Evolutionary conservation across 30 jellyfish, hydroid and myxozoan genomes (phyloP), one percentile per base, ranked within the genome.

Genomic region (Pelagia noctiluca): DNA sequence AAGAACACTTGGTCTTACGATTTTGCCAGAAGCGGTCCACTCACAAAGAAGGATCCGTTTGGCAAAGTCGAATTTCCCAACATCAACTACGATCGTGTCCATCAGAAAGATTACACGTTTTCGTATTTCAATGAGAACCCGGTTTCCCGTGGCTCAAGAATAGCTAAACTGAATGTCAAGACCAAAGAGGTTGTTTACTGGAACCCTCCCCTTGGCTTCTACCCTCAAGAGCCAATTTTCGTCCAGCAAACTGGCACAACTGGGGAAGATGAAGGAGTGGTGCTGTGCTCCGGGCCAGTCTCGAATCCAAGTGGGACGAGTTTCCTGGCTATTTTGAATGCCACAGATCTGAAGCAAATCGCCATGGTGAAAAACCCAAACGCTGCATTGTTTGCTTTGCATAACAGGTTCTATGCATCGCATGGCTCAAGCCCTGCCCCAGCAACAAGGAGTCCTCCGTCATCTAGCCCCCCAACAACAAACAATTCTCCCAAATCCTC

Each of bases 161-260:
- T 82, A 16, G 80, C 71, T 2, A 82, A 82, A 63, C 38, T 82
- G 86, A 82, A 82, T 30, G 86, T 82, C 13, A 69, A 53, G 49
- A 82, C 92, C 24, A 82, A 82, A 60, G 26, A 71, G 26, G 30
- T 37, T 3, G 53, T 82, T 26, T 47, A 35, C 34, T 82, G 92
- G 92, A 71, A 23, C 48, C 92, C 92, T 0, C 92, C 92, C 18
- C 10, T 38, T 26, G 92, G 92, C 19, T 82, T 29, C 62, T 68
- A 82, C 75, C 92, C 92, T 1, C 92, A 82, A 68, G 92, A 82
- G 75, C 92, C 92, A 35, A 42, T 82, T 19, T 82, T 82, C 25
- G 85, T 82, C 21, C 92, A 64, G 38, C 37, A 64, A 0, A 73
- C 69, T n/a, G 83, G 52, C 18, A 80, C 74, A 12, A 37, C 71